Evolutionary conservation across 2,888 invertebrate species (phyloP).

Genomic region (Drosophila ustulata): DNA sequence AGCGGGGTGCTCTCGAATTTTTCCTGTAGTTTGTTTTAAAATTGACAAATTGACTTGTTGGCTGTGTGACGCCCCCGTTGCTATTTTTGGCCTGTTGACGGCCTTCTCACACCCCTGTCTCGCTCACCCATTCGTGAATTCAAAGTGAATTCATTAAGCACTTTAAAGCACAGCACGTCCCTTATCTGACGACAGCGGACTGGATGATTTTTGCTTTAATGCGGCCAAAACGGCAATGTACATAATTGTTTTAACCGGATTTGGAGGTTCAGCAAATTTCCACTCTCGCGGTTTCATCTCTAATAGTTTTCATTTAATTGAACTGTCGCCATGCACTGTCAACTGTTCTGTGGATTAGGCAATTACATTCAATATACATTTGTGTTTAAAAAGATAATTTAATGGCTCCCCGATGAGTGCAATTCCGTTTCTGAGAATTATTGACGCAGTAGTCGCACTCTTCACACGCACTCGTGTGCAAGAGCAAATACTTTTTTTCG

Average conservation of each 20-base stretch:
- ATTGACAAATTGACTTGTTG: conserved; percentile 74
- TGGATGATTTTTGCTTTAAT: conserved; percentile 25
- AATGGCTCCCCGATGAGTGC: background rate
- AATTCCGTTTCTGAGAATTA: conserved; percentile 1
- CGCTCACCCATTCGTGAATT: background rate
- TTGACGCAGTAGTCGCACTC: conserved; percentile 8
- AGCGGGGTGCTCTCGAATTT: conserved; percentile 37
- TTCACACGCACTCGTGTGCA: background rate
- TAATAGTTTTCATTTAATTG: conserved; percentile 27
- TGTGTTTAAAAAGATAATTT: background rate
- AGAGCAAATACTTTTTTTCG: background rate
- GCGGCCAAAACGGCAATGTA: conserved; percentile 6
- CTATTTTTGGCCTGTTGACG: conserved; percentile 40
- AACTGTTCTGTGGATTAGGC: conserved; percentile 11
- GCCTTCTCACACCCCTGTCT: background rate
- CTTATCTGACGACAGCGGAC: background rate
- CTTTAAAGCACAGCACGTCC: conserved; percentile 51
- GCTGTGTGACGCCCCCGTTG: conserved; percentile 47
- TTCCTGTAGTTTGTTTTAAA: conserved; percentile 64
- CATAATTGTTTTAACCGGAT: conserved; percentile 49
- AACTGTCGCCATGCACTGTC: conserved; percentile 6
- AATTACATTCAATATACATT: conserved; percentile 11
- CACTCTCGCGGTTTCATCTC: conserved; percentile 29
- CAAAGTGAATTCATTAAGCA: conserved; percentile 67
- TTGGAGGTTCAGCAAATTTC: conserved; percentile 18